These are phyloP conservation scores for Dicentrarchus labrax DNA, from an alignment of 2,113 vertebrate genomes.

Conservation along the genomic window DNA sequence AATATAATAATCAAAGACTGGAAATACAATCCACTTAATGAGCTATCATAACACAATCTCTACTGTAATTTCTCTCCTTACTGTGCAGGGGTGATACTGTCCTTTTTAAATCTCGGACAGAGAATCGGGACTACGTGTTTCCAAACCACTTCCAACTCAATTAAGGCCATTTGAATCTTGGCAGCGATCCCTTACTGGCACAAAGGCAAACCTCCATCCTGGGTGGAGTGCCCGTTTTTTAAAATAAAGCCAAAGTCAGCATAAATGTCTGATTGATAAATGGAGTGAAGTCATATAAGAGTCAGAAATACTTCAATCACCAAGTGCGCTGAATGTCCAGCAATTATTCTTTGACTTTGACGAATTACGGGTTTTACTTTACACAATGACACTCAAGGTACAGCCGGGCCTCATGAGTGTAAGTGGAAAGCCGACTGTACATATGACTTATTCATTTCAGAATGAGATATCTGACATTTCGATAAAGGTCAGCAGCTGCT, in stretches of 20 bases:
- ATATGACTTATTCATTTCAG: slow-evolving; percentile 23
- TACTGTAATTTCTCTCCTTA: slow-evolving; percentile 42
- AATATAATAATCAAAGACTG: slow-evolving; percentile 46
- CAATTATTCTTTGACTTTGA: slow-evolving; percentile 55
- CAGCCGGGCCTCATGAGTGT: not conserved
- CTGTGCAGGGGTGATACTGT: slow-evolving; percentile 55
- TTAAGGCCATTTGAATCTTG: slow-evolving; percentile 72
- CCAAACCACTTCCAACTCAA: slow-evolving; percentile 69
- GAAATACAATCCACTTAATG: slow-evolving; percentile 60
- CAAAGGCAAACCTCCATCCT: slow-evolving; percentile 27
- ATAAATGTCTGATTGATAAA: slow-evolving; percentile 52
- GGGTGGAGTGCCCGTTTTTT: slow-evolving; percentile 22
- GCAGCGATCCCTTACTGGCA: slow-evolving; percentile 62
- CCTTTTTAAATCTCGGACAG: slow-evolving; percentile 54
- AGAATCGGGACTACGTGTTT: slow-evolving; percentile 50
- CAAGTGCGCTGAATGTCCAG: slow-evolving; percentile 8
- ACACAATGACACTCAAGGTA: not conserved
- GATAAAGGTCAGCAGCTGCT: slow-evolving; percentile 50
- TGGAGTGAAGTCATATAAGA: slow-evolving; percentile 28
- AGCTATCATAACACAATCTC: slow-evolving; percentile 54
- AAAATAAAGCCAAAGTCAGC: slow-evolving; percentile 52
- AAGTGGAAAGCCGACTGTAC: slow-evolving; percentile 11
- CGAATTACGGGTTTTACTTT: slow-evolving; percentile 35
- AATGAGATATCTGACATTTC: slow-evolving; percentile 46
- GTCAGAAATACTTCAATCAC: slow-evolving; percentile 39